phyloP scores from a whole-genome alignment of 1,140 invertebrate species.

The Coptotermes formosanus region DNA sequence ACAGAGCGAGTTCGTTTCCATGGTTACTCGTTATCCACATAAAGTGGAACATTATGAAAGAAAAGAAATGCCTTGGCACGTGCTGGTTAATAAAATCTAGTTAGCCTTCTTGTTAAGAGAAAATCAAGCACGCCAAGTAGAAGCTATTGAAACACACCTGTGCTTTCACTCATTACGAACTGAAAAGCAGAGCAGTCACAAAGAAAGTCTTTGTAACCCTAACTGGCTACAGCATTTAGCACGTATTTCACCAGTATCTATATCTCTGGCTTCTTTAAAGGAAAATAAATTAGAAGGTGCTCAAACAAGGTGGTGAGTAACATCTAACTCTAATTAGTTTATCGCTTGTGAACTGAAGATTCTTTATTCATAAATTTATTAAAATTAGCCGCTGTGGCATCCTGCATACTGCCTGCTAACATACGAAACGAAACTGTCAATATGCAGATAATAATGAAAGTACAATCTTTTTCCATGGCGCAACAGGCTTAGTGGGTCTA shows the following conservation, averaged over 20 bases:
- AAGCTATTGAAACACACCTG: not conserved
- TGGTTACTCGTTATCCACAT: not conserved
- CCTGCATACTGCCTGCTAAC: not conserved
- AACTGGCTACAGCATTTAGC: not conserved
- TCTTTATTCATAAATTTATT: not conserved
- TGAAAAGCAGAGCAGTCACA: not conserved
- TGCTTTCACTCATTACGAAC: not conserved
- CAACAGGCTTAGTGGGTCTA: too few relatives aligned
- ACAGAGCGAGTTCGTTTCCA: too few relatives aligned
- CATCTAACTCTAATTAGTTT: not conserved
- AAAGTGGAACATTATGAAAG: not conserved
- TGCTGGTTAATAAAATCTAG: not conserved
- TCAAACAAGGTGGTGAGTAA: not conserved
- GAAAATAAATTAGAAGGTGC: not conserved
- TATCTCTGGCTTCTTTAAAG: not conserved
- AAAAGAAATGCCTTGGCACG: not conserved
- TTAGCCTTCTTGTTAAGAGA: not conserved
- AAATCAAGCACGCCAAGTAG: too few relatives aligned
- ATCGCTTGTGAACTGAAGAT: not conserved
- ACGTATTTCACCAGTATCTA: not conserved
- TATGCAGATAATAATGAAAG: too few relatives aligned
- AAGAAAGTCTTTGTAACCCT: slow-evolving; percentile 5
- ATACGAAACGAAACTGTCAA: not conserved
- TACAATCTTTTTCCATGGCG: too few relatives aligned
- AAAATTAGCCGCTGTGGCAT: not conserved